Base-by-base conservation (phyloP, 2,888 invertebrate species). In the Xestia rhomboidea region DNA sequence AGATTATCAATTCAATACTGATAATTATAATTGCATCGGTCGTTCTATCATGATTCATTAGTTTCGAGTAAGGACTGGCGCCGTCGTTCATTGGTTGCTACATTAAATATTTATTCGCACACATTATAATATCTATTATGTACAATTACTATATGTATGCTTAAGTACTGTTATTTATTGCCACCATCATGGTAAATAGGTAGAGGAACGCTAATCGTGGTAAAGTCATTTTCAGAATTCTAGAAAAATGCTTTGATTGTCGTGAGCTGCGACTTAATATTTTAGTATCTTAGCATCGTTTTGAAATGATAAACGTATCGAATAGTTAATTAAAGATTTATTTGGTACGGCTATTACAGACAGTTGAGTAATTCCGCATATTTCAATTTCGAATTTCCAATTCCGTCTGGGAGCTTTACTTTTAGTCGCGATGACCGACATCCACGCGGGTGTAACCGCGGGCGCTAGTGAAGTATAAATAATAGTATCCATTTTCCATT, bases 1-100 rank as follows among this genome's bases (percentile, higher is more conserved):
- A 70, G 73, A 81, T 77, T 81, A 80, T 82, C 79, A 84, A 87
- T 82, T 84, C 80, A 87, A 82, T 84, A 77, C 70, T 76, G 82
- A 84, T 87, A 85, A 79, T 85, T 78, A 84, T 87, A 87, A 87
- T 87, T 85, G 83, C 82, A 79, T 73, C 81, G 76, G 84, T 87
- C 82, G 73, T 71, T 76, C 75, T 79, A 78, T 79, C 77, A 69
- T 85, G 85, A 87, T 82, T 87, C 87, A 87, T 87, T 83, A 80
- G 68, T 60, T 79, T 85, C 78, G 41, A 77, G 72, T 82, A 80
- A 77, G 76, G 76, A 75, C 68, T 64, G 84, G 84, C 85, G 87
- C 87, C 84, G 73, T 63, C 75, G 75, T 46, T 67, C 34, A 78
- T 82, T 82, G 86, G 81, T 84, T 66, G 49, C 51, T 71, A 18